A percentile compares a stretch with the other conserved stretches of the same genome.
Evolutionary conservation across 2,888 invertebrate species (phyloP).

Genomic region (Ametastegia equiseti): DNA sequence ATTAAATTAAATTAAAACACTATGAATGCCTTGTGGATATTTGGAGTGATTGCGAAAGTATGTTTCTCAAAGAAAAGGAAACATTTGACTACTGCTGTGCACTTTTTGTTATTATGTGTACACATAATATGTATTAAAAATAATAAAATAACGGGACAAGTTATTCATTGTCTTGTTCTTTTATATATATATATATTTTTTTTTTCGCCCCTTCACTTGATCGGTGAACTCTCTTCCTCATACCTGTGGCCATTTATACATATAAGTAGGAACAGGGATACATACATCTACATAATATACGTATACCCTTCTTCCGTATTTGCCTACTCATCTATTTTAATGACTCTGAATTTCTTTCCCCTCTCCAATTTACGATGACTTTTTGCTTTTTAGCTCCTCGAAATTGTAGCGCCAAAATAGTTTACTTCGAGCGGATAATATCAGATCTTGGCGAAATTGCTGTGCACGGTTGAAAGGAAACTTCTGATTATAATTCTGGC

Average conservation of each 20-base stretch:
- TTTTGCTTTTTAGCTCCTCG: neutral
- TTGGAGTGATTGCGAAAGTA: conserved; percentile 29
- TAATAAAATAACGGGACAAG: neutral
- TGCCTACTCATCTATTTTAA: neutral
- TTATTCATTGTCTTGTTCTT: neutral
- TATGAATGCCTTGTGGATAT: conserved; percentile 42
- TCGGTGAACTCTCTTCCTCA: conserved; percentile 8
- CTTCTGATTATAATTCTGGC: neutral
- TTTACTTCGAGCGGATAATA: neutral
- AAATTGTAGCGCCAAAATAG: neutral
- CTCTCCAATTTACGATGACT: neutral
- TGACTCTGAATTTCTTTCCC: neutral
- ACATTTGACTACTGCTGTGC: conserved; percentile 29
- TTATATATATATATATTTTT: neutral
- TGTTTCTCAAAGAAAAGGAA: conserved; percentile 4
- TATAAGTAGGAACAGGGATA: neutral
- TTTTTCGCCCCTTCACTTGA: too few relatives aligned
- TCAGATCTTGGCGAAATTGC: neutral
- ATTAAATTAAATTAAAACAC: neutral
- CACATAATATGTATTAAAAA: neutral
- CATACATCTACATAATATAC: neutral
- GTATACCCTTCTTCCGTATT: neutral
- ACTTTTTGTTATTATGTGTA: conserved; percentile 40
- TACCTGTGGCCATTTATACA: neutral
- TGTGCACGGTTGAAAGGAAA: neutral